Base-by-base conservation (phyloP, 2,888 invertebrate genomes). In the Aproaerema taeniolella region DNA sequence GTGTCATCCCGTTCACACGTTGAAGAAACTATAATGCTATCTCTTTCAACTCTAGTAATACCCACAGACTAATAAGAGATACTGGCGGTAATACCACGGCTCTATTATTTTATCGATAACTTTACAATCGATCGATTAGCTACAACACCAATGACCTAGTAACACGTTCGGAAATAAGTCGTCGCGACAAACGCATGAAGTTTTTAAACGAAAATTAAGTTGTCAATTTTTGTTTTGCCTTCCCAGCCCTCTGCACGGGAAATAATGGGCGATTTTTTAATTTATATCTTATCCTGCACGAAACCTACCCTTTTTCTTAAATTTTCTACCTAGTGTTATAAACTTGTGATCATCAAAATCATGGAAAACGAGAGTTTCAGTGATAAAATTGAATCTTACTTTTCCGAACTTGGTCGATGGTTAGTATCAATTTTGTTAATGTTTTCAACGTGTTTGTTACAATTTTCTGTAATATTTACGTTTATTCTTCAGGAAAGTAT, bases 331-430 rank as follows among this genome's bases (percentile, higher is more conserved):
- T 62, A 53, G 50, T n/a, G 49, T 34, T 32, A 25, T 36, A 16
- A 20, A 28, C 45, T 38, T 5, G 31, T 38, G 30, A 40, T 35
- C 36, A 52, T 41, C 10, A 40, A 24, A 41, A 67, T 24, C 35
- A 85, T 85, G 85, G 86, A 85, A 61, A 69, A 67, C 50, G 52
- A 64, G 39, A 90, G 87, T 67, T 87, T 90, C 68, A 91, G 91
- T 80, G 89, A 91, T 68, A 91, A 89, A 88, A 80, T 91, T 51
- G 91, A 91, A 62, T 76, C 82, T 61, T 91, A 91, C 73, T 85
- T 91, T 64, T 89, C 90, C 41, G 91, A 92, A 66, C 81, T 91
- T 42, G 90, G 91, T 77, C 90, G 91, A 88, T 91, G 92, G 91
- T 89, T 83, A 81, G 88, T 78, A 69, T 58, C 44, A 47, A 46